A percentile compares a stretch with the other conserved stretches of the same genome.
phyloP scores from a whole-genome alignment of 2,888 invertebrate genomes.

The Euproctis similis region DNA sequence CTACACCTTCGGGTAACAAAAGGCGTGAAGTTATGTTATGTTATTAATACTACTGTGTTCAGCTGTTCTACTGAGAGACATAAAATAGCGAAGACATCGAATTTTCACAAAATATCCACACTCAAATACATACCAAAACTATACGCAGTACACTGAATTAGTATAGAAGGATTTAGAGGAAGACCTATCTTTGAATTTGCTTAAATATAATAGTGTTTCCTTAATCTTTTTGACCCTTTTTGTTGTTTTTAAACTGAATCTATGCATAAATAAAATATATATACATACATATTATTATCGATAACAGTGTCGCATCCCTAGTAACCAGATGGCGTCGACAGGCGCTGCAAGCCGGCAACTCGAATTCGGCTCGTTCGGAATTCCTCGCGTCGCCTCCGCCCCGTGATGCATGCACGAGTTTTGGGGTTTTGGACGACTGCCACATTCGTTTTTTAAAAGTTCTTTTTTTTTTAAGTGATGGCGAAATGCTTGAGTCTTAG shows the following conservation, averaged over 20 bases:
- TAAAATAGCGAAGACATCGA: too few species aligned
- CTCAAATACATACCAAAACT: too few species aligned
- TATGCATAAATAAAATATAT: not conserved
- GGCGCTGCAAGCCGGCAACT: constrained; percentile 52
- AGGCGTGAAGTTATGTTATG: too few species aligned
- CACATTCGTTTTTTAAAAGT: constrained; percentile 7
- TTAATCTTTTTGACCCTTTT: too few species aligned
- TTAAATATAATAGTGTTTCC: too few species aligned
- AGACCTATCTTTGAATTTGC: too few species aligned
- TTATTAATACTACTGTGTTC: too few species aligned
- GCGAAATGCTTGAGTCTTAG: constrained; percentile 6
- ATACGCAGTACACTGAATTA: too few species aligned
- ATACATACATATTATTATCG: constrained; percentile 1
- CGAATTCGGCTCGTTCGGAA: constrained; percentile 58
- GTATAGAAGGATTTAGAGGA: too few species aligned
- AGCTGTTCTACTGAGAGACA: too few species aligned
- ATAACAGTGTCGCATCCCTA: constrained; percentile 32
- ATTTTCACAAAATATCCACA: too few species aligned
- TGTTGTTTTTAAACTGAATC: not conserved
- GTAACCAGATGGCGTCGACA: constrained; percentile 66
- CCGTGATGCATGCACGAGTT: constrained; percentile 49
- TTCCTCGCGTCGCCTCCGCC: constrained; percentile 60
- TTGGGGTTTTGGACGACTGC: constrained; percentile 20
- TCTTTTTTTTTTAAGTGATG: constrained; percentile 5
- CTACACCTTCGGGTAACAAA: too few species aligned